phyloP scores from a whole-genome alignment of 2,888 invertebrate species.

The Bibio marci region DNA sequence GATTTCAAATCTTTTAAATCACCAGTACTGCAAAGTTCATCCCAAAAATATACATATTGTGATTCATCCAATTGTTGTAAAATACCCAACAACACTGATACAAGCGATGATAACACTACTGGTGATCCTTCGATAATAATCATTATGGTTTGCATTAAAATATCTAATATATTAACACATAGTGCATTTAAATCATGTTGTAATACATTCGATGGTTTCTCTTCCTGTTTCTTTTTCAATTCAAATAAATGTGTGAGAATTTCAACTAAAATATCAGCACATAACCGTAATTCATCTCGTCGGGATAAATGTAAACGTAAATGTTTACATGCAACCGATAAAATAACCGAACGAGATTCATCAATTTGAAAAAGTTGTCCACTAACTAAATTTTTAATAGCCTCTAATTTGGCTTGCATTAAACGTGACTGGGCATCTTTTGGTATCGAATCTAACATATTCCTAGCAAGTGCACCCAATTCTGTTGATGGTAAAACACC shows the following conservation, averaged over 20 bases:
- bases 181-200: conserved; percentile 71
- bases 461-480: conserved; percentile 56
- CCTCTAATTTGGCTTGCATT: conserved; percentile 63
- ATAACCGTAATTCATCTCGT: conserved; percentile 64
- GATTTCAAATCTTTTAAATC: conserved; percentile 72
- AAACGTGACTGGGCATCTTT: conserved; percentile 35
- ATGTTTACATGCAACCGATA: conserved; percentile 72
- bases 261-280: conserved; percentile 76
- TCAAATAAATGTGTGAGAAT: conserved; percentile 45
- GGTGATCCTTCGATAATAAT: conserved; percentile 63
- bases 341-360: conserved; percentile 68
- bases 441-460: conserved; percentile 58
- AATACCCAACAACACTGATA: conserved; percentile 70
- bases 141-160: conserved; percentile 69
- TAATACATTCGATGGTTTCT: conserved; percentile 30
- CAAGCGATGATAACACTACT: conserved; percentile 52
- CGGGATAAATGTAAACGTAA: conserved; percentile 65
- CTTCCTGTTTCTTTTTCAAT: conserved; percentile 31
- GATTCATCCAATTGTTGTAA: conserved; percentile 73
- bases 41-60: conserved; percentile 77
- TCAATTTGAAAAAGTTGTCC: conserved; percentile 56
- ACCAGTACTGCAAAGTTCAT: conserved; percentile 47
- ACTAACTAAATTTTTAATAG: conserved; percentile 63
- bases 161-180: conserved; percentile 63
- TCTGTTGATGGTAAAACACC: conserved; percentile 58